phyloP scores from a whole-genome alignment of 2,888 invertebrate species.

The Glaucopsyche alexis region DNA sequence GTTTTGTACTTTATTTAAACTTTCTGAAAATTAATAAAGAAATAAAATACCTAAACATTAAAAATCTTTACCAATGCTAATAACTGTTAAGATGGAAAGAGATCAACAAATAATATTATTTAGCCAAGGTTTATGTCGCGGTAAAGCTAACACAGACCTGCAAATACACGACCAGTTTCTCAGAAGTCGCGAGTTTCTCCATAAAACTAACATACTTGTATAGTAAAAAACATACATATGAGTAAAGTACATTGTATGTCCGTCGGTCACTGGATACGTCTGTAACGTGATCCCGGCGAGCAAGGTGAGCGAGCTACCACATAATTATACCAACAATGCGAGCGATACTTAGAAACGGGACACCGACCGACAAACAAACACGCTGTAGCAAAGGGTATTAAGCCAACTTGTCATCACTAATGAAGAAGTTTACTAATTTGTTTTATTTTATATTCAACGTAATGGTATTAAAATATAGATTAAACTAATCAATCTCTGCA shows the following conservation, averaged over 20 bases:
- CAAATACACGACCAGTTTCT: not conserved
- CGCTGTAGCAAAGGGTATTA: too few relatives aligned
- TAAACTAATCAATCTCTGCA: too few relatives aligned
- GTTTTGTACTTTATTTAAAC: too few relatives aligned
- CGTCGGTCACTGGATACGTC: slow-evolving; percentile 18
- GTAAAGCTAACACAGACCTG: not conserved
- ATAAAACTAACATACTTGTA: not conserved
- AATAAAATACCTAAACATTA: too few relatives aligned
- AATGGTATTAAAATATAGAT: too few relatives aligned
- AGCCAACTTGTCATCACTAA: too few relatives aligned
- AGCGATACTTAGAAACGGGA: slow-evolving; percentile 24
- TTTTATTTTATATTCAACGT: too few relatives aligned
- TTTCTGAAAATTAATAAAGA: too few relatives aligned
- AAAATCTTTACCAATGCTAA: not conserved
- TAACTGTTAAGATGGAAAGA: not conserved
- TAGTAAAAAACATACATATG: not conserved
- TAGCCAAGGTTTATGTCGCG: not conserved
- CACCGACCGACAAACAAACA: not conserved
- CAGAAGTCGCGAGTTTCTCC: slow-evolving; percentile 11
- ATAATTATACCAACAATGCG: slow-evolving; percentile 23
- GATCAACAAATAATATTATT: not conserved
- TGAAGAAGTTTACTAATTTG: too few relatives aligned
- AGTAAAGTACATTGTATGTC: not conserved
- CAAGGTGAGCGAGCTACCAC: slow-evolving; percentile 27
- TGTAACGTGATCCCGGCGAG: not conserved